Evolutionary conservation across 2,888 invertebrate species (phyloP), one percentile per base, ranked within the genome.

Genomic region (Idaea aversata): DNA sequence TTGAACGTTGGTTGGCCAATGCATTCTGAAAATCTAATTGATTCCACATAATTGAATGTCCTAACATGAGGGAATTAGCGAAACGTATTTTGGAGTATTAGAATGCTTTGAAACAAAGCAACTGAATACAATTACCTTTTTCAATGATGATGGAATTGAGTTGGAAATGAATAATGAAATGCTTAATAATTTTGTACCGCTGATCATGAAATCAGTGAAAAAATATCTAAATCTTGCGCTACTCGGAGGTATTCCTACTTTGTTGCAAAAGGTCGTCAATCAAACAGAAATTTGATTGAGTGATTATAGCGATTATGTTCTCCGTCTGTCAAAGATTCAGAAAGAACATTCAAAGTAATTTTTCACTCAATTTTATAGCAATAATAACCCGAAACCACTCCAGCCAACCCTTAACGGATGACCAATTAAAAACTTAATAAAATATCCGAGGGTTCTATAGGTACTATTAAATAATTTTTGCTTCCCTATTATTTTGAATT

Each of bases 401-500:
- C 59, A 47, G 47, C 35, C 58, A 61, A 61, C 63, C 65, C 65
- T 67, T 69, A 69, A 70, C 65, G 67, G 70, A 68, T 72, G 72
- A 72, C 70, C 72, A 74, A 74, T 74, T 74, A 74, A 74, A 74
- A 74, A 69, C 70, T 69, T 74, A 72, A 74, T 72, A 72, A 74
- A 74, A 69, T 68, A 65, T 67, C 13, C 66, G 68, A 59, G 59
- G 7, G 59, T 59, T 63, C 67, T 61, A 38, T 16, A 6, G 25
- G 62, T 16, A 59, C 10, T 64, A 16, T 66, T 67, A 70, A 61
- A 68, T 65, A 67, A 72, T 65, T 72, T 72, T 68, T 68, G 65
- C 63, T 70, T 75, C 77, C 79, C 78, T 74, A 80, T 84, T 85
- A 84, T 86, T 86, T 85, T 81, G 77, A 82, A 82, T 85, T 84